Base-by-base conservation (phyloP, 2,888 invertebrate species). In the Mythimna loreyi region DNA sequence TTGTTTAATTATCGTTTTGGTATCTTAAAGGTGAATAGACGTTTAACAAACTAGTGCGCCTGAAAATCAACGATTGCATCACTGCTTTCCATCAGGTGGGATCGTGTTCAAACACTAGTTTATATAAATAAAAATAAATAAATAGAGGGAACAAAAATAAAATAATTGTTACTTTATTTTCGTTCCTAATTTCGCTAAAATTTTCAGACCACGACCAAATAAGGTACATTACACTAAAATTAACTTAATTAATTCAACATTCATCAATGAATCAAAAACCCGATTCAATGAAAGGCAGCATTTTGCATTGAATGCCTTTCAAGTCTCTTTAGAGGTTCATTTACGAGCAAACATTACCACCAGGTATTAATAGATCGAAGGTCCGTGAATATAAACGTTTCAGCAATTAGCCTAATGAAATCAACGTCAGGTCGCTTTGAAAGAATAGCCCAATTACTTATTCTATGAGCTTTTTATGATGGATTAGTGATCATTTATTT, bases 401-500 rank as follows among this genome's bases (percentile, higher is more conserved):
- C 47, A 53, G 70, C 58, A 81, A 76, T 76, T 80, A 80, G 43
- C 45, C 40, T 36, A 76, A 80, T 76, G 52, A 61, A 76, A 68
- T 68, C 59, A 50, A 25, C 33, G 60, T 30, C 33, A 19, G 49
- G 47, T 36, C 59, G 25, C 28, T n/a, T 1, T 43, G 69, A 21
- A 72, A 19, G 43, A 55, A 58, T 49, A 33, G 40, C 4, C 8
- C 40, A 53, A 71, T 71, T 53, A 76, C 11, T 55, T 56, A 55
- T 65, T 36, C n/a, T 11, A 50, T 50, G 13, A n/a, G n/a, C 43
- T 25, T 52, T 68, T 74, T 45, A 65, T 75, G 75, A 66, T 33
- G 21, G 74, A 74, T 62, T n/a, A 25, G 63, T 16, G 63, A 43
- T 19, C 30, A 68, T 68, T 68, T 61, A 50, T 49, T 2, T 16